phyloP scores from a whole-genome alignment of 1,140 invertebrate genomes.

The Meloidogyne hapla region DNA sequence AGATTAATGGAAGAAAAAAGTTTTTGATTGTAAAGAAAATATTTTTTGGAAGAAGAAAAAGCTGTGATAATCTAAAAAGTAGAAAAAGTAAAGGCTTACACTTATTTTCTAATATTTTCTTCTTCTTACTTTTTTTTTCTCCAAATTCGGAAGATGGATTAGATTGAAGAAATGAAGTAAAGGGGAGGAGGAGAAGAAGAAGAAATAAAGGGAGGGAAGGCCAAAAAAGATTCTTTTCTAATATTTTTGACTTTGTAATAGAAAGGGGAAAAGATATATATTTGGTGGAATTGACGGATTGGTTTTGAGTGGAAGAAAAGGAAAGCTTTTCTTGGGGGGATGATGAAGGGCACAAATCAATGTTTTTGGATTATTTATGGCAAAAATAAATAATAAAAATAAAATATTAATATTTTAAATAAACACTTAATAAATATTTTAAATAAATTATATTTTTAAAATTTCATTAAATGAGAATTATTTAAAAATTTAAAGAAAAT shows the following conservation, averaged over 20 bases:
- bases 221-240: background rate
- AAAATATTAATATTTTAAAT: background rate
- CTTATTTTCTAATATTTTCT: too few relatives aligned
- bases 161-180: background rate
- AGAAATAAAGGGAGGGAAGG: background rate
- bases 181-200: background rate
- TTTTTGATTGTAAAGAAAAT: background rate
- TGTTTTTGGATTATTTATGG: background rate
- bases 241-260: background rate
- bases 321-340: background rate
- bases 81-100: background rate
- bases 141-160: constrained; percentile 5
- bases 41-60: background rate
- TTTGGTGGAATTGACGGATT: background rate
- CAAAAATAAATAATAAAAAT: background rate
- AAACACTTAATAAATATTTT: background rate
- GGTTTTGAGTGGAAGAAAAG: background rate
- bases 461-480: too few relatives aligned
- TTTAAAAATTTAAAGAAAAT: constrained; percentile 5
- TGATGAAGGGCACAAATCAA: constrained; percentile 4
- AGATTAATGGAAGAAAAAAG: background rate
- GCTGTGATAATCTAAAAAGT: background rate
- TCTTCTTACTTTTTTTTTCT: background rate
- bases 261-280: background rate
- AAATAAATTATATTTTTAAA: too few relatives aligned